Base-by-base conservation (phyloP, 2,888 invertebrate genomes). In the Heliothis peltigera region DNA sequence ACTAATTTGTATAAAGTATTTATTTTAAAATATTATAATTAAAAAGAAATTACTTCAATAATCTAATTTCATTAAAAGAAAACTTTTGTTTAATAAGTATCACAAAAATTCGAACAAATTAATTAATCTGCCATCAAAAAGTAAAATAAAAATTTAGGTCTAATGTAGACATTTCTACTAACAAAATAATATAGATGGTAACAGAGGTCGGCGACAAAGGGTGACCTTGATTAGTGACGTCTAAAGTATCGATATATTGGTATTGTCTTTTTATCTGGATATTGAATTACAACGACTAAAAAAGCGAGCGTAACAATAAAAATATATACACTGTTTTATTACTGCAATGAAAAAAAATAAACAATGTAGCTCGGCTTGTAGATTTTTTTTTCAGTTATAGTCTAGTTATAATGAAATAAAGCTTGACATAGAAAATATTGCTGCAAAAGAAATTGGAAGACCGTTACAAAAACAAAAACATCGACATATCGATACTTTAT, bases 161-260 rank as follows among this genome's bases (percentile, higher is more conserved):
- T 62, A 43, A 48, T 47, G 17, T 52, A 53, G 15, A 53, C 49
- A 55, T 75, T 70, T 65, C 44, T 52, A 56, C 46, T 32, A 47
- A 32, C 15, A 66, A 59, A 72, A 61, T 70, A 58, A 53, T 59
- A 59, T 15, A 56, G 64, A 75, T 57, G 58, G 28, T 43, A 43
- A 6, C 39, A 64, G 47, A 64, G 74, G 62, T 69, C 69, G 49
- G 32, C 58, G 52, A 54, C 28, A 56, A 55, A 49, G 19, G 77
- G 65, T 73, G 71, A 70, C 76, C 77, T 64, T 75, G 53, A 64
- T 64, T 73, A 73, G 56, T 56, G 77, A 56, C 15, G 64, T 44
- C 28, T 17, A 35, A 39, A 18, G 57, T 64, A 70, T 57, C 53
- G 70, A 64, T 57, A 57, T 48, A 32, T 28, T 56, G 49, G n/a